These are phyloP conservation scores for Pemphigus obesinymphae DNA, from an alignment of 1,140 invertebrate genomes.

Conservation along the genomic window DNA sequence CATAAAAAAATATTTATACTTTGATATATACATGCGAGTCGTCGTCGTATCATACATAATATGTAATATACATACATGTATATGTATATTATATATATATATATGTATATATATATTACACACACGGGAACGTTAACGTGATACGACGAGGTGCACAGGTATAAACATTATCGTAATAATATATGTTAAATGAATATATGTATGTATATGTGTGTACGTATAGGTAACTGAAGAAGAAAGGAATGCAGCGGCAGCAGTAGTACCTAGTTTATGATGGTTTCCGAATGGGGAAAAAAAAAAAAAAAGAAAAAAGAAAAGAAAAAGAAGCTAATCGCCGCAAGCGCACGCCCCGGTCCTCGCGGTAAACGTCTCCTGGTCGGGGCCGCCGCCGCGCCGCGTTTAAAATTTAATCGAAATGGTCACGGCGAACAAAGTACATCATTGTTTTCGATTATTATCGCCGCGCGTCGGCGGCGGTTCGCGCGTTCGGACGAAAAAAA, in stretches of 20 bases:
- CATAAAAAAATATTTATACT: slow-evolving; percentile 21
- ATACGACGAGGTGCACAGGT: slow-evolving; percentile 33
- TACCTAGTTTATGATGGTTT: slow-evolving; percentile 35
- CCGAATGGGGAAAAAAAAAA: slow-evolving; percentile 17
- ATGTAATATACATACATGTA: background rate
- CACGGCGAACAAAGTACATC: background rate
- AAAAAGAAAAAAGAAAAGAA: background rate
- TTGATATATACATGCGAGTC: background rate
- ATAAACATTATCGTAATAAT: slow-evolving; percentile 40
- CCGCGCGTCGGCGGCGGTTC: too few relatives aligned
- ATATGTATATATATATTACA: background rate
- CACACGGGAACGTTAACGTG: slow-evolving; percentile 27
- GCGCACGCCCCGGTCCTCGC: background rate
- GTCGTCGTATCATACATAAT: background rate
- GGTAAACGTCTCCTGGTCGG: background rate
- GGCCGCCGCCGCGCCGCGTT: background rate
- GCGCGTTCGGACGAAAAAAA: background rate
- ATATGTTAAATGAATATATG: slow-evolving; percentile 34
- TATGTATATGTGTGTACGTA: slow-evolving; percentile 3
- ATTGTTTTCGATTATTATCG: background rate
- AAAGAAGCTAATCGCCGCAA: slow-evolving; percentile 7
- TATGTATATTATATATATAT: background rate
- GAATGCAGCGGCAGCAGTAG: slow-evolving; percentile 25
- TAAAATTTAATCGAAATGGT: background rate
- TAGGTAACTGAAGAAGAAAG: slow-evolving; percentile 30